Evolutionary conservation across 1,140 invertebrate species (phyloP).

Genomic region (Globodera rostochiensis): DNA sequence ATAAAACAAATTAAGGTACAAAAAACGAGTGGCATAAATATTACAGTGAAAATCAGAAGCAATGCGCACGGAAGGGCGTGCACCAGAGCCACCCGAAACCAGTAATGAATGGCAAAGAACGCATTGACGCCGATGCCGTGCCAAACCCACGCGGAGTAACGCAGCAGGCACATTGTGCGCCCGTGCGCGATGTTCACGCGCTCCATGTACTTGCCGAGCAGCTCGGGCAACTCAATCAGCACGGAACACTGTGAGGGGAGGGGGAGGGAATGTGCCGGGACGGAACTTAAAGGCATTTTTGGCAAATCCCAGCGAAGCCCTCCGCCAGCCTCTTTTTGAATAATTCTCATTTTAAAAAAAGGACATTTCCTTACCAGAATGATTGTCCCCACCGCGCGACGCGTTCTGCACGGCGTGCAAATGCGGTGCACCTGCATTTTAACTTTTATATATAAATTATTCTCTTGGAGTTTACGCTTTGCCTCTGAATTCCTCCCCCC

Average conservation of each 20-base stretch:
- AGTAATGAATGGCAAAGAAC: conserved; percentile 54
- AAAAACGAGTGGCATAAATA: conserved; percentile 32
- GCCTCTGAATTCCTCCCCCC: too few species aligned
- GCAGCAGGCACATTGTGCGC: conserved; percentile 40
- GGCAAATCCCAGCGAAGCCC: too few species aligned
- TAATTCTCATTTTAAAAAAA: too few species aligned
- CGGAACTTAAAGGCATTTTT: too few species aligned
- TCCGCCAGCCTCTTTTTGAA: too few species aligned
- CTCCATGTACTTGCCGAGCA: conserved; percentile 53
- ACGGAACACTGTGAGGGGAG: conserved; percentile 46
- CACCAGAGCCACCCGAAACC: conserved; percentile 52
- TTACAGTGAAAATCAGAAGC: conserved; percentile 59
- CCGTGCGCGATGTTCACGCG: conserved; percentile 22
- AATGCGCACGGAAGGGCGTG: conserved; percentile 55
- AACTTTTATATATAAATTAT: conserved; percentile 5
- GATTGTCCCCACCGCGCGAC: conserved; percentile 46
- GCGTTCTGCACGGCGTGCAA: conserved; percentile 54
- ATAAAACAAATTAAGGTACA: too few species aligned
- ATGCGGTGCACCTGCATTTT: conserved; percentile 40
- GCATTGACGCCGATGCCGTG: conserved; percentile 48
- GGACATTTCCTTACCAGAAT: conserved; percentile 33
- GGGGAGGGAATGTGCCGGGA: too few species aligned
- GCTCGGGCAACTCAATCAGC: conserved; percentile 52
- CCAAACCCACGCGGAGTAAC: conserved; percentile 48
- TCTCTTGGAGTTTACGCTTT: too few species aligned